Evolutionary conservation across 2,888 invertebrate species (phyloP).

Genomic region (Stegana nigrithorax): DNA sequence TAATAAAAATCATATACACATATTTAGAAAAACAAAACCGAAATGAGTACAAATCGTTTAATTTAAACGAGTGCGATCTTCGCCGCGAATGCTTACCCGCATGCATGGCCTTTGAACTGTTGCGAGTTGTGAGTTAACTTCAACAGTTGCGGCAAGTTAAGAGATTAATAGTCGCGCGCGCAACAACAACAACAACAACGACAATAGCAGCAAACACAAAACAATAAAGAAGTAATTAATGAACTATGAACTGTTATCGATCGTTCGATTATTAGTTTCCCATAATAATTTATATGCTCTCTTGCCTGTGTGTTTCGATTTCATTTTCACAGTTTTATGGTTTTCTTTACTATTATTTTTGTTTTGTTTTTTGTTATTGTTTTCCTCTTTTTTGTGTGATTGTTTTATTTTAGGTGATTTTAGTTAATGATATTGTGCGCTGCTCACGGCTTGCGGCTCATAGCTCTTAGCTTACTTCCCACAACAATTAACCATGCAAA

Average conservation of each 20-base stretch:
- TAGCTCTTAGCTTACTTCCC: slow-evolving; percentile 41
- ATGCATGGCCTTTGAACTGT: not conserved
- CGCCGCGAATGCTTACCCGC: not conserved
- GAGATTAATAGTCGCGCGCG: not conserved
- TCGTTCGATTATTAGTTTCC: slow-evolving; percentile 39
- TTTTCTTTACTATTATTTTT: not conserved
- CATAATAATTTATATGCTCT: too few relatives aligned
- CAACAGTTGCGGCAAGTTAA: not conserved
- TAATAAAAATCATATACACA: not conserved
- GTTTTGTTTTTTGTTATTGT: too few relatives aligned
- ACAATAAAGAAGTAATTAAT: not conserved
- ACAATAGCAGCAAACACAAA: not conserved
- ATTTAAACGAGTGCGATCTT: too few relatives aligned
- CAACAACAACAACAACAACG: too few relatives aligned
- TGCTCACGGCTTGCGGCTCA: slow-evolving; percentile 26
- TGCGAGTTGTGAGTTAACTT: not conserved
- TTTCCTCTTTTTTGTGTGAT: slow-evolving; percentile 17
- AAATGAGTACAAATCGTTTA: too few relatives aligned
- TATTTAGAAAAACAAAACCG: too few relatives aligned
- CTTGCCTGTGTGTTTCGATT: slow-evolving; percentile 18
- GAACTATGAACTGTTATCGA: slow-evolving; percentile 5
- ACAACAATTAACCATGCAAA: slow-evolving; percentile 27
- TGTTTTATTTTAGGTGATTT: too few relatives aligned
- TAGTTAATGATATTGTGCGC: slow-evolving; percentile 32
- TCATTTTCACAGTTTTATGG: slow-evolving; percentile 27